Evolutionary conservation across 2,888 invertebrate genomes (phyloP), one percentile per base, ranked within the genome.

Genomic region (Cheilosia scutellata): DNA sequence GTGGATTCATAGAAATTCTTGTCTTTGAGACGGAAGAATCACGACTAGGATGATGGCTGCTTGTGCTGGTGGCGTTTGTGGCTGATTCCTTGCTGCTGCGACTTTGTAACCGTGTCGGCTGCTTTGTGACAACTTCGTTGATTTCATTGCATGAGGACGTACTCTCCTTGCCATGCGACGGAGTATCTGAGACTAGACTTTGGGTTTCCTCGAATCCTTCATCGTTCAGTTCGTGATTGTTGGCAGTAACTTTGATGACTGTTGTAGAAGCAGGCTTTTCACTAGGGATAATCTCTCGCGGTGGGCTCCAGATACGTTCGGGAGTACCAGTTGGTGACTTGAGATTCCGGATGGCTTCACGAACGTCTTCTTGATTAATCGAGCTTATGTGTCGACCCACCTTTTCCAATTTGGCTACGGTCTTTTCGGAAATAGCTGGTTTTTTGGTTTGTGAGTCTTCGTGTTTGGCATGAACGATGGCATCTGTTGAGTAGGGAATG

Each of bases 171-270:
- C 96, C 97, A 89, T 97, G 97, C 57, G 97, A 97, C 3, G 96
- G 95, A 6, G 96, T 97, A 91, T 97, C 97, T 0, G 97, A 97
- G 89, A 97, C 96, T 66, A 97, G 93, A 90, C 97, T 97, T 90
- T 97, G 97, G 0, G 97, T 97, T 93, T 97, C 97, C 91, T 97
- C 97, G 90, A 97, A 97, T 7, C 97, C 97, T 93, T 97, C 97
- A 90, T 97, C 97, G 89, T 97, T 96, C 55, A 96, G 91, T 89
- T 97, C 97, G 74, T 91, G 91, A 78, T 91, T 91, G 0, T 91
- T 89, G 57, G 68, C 7, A 4, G 86, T 57, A 37, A 82, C 66
- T 83, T 92, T 92, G 16, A 88, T 88, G 25, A 89, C 77, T 11
- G 88, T 88, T n/a, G 75, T 57, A 6, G 82, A 9, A 2, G 82